These are phyloP conservation scores for Acanthaster planci DNA, from an alignment of 35 echinoderm and acorn worm species.

Conservation along the genomic window DNA sequence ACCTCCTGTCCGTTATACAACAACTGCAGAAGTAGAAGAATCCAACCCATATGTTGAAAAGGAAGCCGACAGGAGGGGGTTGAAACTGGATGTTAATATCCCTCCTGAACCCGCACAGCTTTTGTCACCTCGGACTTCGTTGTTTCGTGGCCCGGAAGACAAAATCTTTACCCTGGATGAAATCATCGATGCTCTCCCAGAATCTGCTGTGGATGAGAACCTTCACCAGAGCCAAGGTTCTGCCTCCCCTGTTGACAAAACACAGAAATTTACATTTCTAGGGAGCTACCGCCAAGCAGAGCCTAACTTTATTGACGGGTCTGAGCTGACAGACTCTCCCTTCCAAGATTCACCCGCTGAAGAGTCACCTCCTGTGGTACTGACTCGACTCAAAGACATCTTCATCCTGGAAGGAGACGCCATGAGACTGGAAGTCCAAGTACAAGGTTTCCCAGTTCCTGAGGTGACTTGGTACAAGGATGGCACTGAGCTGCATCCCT, in stretches of 20 bases:
- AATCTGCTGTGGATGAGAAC: slow-evolving; percentile 6
- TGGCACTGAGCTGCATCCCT: slow-evolving; percentile 39
- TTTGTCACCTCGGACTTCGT: neutral
- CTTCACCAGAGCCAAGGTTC: neutral
- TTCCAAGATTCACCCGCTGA: neutral
- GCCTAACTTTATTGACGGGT: neutral
- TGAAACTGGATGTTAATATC: neutral
- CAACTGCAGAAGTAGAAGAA: neutral
- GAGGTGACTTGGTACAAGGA: slow-evolving; percentile 82
- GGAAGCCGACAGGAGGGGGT: neutral
- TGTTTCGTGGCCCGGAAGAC: slow-evolving; percentile 17
- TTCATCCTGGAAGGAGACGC: slow-evolving; percentile 34
- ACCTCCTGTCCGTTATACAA: neutral
- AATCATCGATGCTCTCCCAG: slow-evolving; percentile 8
- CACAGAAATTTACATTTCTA: neutral
- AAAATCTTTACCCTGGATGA: slow-evolving; percentile 28
- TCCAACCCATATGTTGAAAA: neutral
- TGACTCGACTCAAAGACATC: slow-evolving; percentile 23
- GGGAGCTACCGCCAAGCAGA: neutral
- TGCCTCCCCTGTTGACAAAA: neutral
- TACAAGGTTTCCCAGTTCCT: slow-evolving; percentile 61
- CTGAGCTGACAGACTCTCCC: neutral
- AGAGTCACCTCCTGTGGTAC: neutral
- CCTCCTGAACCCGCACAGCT: neutral
- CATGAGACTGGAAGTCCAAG: slow-evolving; percentile 12